These are phyloP conservation scores for Drosophila peninsularis DNA, from an alignment of 2,888 invertebrate genomes.

Conservation along the genomic window DNA sequence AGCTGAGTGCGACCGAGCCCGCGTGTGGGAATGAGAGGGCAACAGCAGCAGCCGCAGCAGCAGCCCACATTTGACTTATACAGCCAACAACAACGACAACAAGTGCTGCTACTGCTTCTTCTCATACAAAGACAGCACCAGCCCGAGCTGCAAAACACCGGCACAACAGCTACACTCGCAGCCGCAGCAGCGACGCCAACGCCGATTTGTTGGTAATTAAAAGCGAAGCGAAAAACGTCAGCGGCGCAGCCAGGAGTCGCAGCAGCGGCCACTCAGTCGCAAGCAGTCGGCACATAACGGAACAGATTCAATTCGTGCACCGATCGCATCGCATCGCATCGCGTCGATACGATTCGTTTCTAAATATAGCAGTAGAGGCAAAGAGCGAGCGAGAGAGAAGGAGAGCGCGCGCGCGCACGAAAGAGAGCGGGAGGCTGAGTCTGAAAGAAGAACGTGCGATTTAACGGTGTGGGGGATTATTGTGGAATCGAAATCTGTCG, in stretches of 20 bases:
- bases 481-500: slow-evolving; percentile 15
- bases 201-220: slow-evolving; percentile 68
- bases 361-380: slow-evolving; percentile 46
- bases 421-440: slow-evolving; percentile 7
- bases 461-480: slow-evolving; percentile 14
- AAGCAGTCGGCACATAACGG: slow-evolving; percentile 48
- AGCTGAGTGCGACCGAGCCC: slow-evolving; percentile 49
- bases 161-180: slow-evolving; percentile 42
- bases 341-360: slow-evolving; percentile 32
- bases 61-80: slow-evolving; percentile 42
- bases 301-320: slow-evolving; percentile 58
- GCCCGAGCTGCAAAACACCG: slow-evolving; percentile 62
- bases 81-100: slow-evolving; percentile 1
- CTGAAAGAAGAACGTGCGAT: slow-evolving; percentile 6
- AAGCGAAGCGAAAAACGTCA: slow-evolving; percentile 48
- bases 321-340: slow-evolving; percentile 40
- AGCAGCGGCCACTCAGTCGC: slow-evolving; percentile 20
- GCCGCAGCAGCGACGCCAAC: slow-evolving; percentile 18
- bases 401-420: background rate
- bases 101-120: slow-evolving; percentile 25
- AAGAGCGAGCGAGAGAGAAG: slow-evolving; percentile 7
- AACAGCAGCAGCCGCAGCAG: slow-evolving; percentile 34
- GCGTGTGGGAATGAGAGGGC: slow-evolving; percentile 40
- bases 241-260: slow-evolving; percentile 17
- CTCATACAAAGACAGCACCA: slow-evolving; percentile 45